These are phyloP conservation scores for Tetramorium parvispinum DNA, from an alignment of 1,140 invertebrate genomes.

Conservation along the genomic window DNA sequence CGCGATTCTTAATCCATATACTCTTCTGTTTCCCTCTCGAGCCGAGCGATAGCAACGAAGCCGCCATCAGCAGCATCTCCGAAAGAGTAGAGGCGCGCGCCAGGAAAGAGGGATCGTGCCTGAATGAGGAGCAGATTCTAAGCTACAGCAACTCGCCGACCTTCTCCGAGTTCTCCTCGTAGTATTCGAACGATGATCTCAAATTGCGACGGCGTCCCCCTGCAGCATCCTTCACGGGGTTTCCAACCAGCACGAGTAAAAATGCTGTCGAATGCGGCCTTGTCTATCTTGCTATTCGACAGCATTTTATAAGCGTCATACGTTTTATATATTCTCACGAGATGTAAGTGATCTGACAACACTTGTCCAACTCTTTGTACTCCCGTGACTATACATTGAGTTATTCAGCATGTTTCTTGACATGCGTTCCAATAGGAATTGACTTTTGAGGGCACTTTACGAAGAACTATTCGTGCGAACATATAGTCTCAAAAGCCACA, in stretches of 20 bases:
- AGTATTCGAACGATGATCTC: constrained; percentile 41
- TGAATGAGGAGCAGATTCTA: constrained; percentile 65
- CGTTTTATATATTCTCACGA: constrained; percentile 36
- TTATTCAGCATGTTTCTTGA: background rate
- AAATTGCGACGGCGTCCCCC: background rate
- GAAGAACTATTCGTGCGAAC: background rate
- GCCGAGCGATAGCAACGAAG: constrained; percentile 64
- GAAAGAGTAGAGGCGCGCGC: constrained; percentile 61
- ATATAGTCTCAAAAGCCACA: background rate
- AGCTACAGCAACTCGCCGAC: constrained; percentile 72
- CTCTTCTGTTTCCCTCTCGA: constrained; percentile 56
- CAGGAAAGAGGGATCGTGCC: constrained; percentile 18
- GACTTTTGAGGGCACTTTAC: background rate
- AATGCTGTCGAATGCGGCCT: background rate
- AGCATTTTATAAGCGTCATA: constrained; percentile 37
- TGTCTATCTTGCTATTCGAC: constrained; percentile 6
- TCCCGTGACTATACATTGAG: background rate
- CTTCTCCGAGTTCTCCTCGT: constrained; percentile 74
- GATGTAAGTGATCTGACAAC: constrained; percentile 15
- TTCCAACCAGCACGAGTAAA: background rate
- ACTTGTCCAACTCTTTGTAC: constrained; percentile 17
- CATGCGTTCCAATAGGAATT: background rate
- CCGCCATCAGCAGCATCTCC: constrained; percentile 70
- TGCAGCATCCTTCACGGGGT: background rate
- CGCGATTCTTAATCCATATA: background rate